Evolutionary conservation across 2,113 vertebrate genomes (phyloP).

Genomic region (Gallinago paraguaiae): DNA sequence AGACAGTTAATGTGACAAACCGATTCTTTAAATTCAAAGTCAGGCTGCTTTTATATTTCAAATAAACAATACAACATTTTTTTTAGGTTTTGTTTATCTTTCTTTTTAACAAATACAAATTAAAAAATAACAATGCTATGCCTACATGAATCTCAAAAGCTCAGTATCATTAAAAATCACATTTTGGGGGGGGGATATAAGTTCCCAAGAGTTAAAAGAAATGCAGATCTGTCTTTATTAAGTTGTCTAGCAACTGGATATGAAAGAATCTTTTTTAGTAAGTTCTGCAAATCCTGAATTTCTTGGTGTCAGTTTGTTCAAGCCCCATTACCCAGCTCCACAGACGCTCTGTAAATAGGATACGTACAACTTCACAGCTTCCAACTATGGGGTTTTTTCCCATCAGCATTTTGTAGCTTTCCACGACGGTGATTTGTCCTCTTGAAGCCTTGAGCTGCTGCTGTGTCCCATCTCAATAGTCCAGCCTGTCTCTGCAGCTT

Average conservation of each 20-base stretch:
- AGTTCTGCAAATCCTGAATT: neutral
- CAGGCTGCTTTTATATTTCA: neutral
- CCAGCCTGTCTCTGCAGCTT: neutral
- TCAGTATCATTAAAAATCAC: neutral
- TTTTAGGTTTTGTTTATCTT: neutral
- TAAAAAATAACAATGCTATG: neutral
- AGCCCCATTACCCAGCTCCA: neutral
- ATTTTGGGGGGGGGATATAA: rapidly evolving
- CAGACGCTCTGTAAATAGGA: neutral
- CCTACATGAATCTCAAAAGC: neutral
- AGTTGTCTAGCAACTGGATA: neutral
- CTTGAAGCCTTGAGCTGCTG: neutral
- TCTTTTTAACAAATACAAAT: neutral
- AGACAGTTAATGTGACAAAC: neutral
- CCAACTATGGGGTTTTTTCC: neutral
- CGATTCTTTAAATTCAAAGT: neutral
- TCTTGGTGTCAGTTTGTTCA: neutral
- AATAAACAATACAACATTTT: neutral
- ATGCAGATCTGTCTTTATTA: neutral
- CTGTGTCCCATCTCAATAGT: neutral
- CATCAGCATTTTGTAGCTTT: neutral
- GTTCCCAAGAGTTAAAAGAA: neutral
- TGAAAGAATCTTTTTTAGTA: neutral
- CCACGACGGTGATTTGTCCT: neutral
- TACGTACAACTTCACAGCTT: neutral